A percentile compares a stretch with the other conserved stretches of the same genome.
These are phyloP conservation scores for Chironex yamaguchii DNA, from an alignment of 30 jellyfish, hydroid and myxozoan species.

Conservation along the genomic window DNA sequence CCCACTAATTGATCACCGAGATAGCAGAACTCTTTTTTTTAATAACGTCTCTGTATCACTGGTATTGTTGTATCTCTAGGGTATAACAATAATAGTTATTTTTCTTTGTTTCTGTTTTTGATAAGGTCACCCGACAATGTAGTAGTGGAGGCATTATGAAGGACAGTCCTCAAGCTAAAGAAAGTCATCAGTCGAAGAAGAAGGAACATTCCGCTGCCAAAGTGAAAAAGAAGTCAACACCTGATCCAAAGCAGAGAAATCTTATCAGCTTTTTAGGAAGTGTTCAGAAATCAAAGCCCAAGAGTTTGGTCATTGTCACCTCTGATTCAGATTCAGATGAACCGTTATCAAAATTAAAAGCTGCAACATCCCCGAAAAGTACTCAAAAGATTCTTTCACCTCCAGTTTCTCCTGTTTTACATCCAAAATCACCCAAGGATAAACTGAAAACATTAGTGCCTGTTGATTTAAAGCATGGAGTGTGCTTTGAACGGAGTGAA, in stretches of 20 bases:
- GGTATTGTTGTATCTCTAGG: too few relatives aligned
- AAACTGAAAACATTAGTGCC: too few relatives aligned
- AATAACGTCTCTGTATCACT: too few relatives aligned
- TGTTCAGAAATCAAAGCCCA: conserved; percentile 15
- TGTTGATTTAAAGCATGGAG: too few relatives aligned
- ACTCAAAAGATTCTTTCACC: background rate
- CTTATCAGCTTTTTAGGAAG: conserved; percentile 31
- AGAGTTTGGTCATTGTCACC: background rate
- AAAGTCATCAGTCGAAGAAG: background rate
- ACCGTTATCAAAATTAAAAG: conserved; percentile 58
- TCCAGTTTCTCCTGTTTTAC: background rate
- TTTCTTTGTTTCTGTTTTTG: too few relatives aligned
- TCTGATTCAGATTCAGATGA: conserved; percentile 82
- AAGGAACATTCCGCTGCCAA: background rate
- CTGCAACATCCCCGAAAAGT: background rate
- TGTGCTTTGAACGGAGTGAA: too few relatives aligned
- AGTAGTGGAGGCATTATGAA: background rate
- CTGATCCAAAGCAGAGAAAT: conserved; percentile 56
- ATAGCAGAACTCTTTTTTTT: too few relatives aligned
- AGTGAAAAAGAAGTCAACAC: background rate
- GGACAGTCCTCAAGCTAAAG: background rate
- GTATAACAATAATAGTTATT: too few relatives aligned
- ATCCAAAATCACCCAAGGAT: background rate
- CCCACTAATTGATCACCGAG: too few relatives aligned
- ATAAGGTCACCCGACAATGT: too few relatives aligned